Evolutionary conservation across 2,797 vertebrate species (phyloP).

Genomic region (Nyctalus aviator): DNA sequence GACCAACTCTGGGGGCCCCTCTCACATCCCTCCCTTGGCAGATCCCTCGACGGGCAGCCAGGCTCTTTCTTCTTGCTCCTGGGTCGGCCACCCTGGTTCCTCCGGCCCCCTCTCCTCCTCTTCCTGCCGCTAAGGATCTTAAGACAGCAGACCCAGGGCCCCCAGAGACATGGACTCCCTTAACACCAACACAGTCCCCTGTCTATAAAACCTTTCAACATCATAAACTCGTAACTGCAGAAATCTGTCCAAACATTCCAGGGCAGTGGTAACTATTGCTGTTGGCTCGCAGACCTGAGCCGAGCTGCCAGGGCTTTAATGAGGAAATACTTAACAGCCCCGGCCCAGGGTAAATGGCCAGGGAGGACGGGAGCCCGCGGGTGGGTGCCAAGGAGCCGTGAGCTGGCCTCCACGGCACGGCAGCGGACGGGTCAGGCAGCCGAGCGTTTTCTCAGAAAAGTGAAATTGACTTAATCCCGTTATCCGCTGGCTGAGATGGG

Average conservation of each 20-base stretch:
- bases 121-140: constrained; percentile 75
- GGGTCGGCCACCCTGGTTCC: background rate
- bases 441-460: constrained; percentile 46
- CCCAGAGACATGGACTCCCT: constrained; percentile 72
- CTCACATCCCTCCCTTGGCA: background rate
- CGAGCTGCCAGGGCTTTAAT: constrained; percentile 85
- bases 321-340: constrained; percentile 84
- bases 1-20: background rate
- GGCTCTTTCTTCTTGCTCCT: background rate
- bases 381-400: constrained; percentile 73
- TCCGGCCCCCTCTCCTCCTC: constrained; percentile 64
- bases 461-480: constrained; percentile 67
- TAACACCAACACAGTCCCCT: constrained; percentile 75
- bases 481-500: constrained; percentile 63
- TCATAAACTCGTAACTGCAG: constrained; percentile 83
- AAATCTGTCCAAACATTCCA: constrained; percentile 85
- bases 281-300: constrained; percentile 78
- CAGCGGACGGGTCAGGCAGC: background rate
- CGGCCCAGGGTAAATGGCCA: constrained; percentile 75
- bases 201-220: constrained; percentile 83
- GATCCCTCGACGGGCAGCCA: background rate
- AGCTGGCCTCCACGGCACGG: constrained; percentile 55
- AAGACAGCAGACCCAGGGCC: constrained; percentile 74
- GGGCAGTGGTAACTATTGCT: constrained; percentile 86
- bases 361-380: constrained; percentile 59